phyloP scores from a whole-genome alignment of 2,113 vertebrate species.

The Megaceryle maxima region DNA sequence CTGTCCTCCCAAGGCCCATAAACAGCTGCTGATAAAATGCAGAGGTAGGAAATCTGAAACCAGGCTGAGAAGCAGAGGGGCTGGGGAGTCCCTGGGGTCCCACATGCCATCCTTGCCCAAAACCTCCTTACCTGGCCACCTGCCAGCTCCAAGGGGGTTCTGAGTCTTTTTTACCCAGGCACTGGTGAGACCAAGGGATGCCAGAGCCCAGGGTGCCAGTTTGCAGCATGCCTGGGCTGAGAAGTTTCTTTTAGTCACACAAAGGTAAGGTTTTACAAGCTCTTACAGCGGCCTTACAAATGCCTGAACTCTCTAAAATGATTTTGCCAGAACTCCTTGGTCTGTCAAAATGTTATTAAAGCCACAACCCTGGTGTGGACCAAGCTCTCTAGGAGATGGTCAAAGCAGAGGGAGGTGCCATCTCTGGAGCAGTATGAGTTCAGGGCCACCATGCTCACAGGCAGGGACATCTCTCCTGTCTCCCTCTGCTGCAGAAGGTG shows the following conservation, averaged over 20 bases:
- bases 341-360: neutral
- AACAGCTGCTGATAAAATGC: conserved; percentile 59
- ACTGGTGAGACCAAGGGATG: neutral
- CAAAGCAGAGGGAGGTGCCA: neutral
- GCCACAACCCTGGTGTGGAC: neutral
- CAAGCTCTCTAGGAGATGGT: neutral
- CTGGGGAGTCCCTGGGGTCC: neutral
- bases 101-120: neutral
- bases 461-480: accelerated
- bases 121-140: neutral
- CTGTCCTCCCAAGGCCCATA: conserved; percentile 23
- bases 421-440: accelerated
- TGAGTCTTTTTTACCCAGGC: neutral
- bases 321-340: neutral
- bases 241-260: neutral
- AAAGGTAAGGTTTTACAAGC: neutral
- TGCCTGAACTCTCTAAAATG: neutral
- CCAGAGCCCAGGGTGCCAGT: neutral
- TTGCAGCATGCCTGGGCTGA: neutral
- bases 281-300: neutral
- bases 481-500: neutral
- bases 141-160: neutral
- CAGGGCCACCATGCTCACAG: neutral
- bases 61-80: neutral
- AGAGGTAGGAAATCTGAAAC: conserved; percentile 66